Evolutionary conservation across 2,888 invertebrate species (phyloP).

Genomic region (Pristionchus arcanus): DNA sequence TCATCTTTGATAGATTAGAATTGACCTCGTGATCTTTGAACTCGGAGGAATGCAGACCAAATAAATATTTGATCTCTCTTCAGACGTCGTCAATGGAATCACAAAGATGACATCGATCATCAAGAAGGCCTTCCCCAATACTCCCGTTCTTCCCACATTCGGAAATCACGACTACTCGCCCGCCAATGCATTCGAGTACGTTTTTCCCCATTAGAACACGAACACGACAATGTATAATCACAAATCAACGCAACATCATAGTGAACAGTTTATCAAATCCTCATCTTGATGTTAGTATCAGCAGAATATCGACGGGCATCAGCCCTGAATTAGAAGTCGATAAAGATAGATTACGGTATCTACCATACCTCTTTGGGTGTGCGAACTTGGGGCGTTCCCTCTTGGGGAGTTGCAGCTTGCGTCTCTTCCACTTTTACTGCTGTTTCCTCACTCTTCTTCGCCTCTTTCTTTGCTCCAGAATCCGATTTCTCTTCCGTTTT

Average conservation of each 20-base stretch:
- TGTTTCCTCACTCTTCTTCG: conserved; percentile 7
- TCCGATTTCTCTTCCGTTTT: neutral
- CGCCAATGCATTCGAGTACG: conserved; percentile 66
- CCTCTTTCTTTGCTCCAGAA: neutral
- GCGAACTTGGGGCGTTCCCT: neutral
- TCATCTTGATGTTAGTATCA: conserved; percentile 42
- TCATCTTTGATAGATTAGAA: neutral
- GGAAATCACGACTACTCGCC: conserved; percentile 78
- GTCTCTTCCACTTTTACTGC: neutral
- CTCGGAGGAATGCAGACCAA: neutral
- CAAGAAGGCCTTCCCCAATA: conserved; percentile 62
- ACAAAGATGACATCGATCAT: conserved; percentile 59
- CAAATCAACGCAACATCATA: neutral
- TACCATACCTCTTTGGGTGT: neutral
- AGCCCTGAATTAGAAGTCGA: neutral
- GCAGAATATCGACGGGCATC: neutral
- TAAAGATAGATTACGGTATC: neutral
- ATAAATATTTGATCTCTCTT: conserved; percentile 49
- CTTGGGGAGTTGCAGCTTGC: neutral
- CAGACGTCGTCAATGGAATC: conserved; percentile 67
- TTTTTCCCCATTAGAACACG: no score
- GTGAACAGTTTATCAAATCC: conserved; percentile 41
- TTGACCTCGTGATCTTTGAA: conserved; percentile 1
- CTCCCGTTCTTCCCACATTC: conserved; percentile 71
- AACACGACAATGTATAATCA: no score